phyloP scores from a whole-genome alignment of 2,888 invertebrate species.

The Kuschelorhynchus macadamiae region DNA sequence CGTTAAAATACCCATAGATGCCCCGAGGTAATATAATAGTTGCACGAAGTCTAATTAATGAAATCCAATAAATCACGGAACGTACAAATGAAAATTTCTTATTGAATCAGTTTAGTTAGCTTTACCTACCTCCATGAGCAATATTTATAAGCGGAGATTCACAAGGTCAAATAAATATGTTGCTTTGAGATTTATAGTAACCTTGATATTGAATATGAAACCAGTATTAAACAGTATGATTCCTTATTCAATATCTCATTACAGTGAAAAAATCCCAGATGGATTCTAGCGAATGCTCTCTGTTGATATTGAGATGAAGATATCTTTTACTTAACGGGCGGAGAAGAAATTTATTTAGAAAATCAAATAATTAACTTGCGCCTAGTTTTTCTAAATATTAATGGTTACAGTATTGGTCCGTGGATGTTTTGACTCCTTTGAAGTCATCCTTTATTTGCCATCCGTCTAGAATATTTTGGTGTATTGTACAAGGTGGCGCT shows the following conservation, averaged over 20 bases:
- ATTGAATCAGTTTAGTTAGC: constrained; percentile 44
- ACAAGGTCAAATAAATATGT: constrained; percentile 47
- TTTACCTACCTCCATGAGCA: constrained; percentile 44
- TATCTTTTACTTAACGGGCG: too few relatives aligned
- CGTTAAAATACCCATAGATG: constrained; percentile 32
- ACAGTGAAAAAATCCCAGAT: not conserved
- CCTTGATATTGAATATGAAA: constrained; percentile 51
- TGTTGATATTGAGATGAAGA: too few relatives aligned
- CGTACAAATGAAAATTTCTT: constrained; percentile 47
- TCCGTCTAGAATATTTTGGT: too few relatives aligned
- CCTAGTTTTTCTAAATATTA: too few relatives aligned
- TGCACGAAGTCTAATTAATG: constrained; percentile 50
- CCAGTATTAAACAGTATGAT: constrained; percentile 48
- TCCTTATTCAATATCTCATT: constrained; percentile 12
- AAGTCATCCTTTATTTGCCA: too few relatives aligned
- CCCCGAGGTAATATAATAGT: constrained; percentile 37
- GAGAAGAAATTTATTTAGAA: too few relatives aligned
- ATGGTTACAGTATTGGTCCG: too few relatives aligned
- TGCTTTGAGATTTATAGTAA: constrained; percentile 43
- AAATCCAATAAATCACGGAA: constrained; percentile 48
- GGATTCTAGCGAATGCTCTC: too few relatives aligned
- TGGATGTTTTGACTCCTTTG: too few relatives aligned
- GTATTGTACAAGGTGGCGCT: too few relatives aligned
- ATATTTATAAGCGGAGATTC: constrained; percentile 44
- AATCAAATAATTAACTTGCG: too few relatives aligned